A percentile compares a stretch with the other conserved stretches of the same genome.
Evolutionary conservation across 2,113 vertebrate genomes (phyloP).

Genomic region (Bubo bubo): DNA sequence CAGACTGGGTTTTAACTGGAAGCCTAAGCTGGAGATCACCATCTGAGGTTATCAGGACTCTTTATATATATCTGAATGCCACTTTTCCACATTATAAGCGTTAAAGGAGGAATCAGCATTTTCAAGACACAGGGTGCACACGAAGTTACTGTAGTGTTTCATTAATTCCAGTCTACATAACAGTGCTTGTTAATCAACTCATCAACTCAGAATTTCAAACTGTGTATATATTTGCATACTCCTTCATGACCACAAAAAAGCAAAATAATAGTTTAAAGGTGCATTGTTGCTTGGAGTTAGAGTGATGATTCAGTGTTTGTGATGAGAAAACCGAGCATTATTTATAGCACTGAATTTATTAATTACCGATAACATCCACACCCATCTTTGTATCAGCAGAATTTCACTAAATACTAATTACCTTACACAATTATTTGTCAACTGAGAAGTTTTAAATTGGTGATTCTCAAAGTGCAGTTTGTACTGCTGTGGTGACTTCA

Average conservation of each 20-base stretch:
- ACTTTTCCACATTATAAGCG: not conserved
- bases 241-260: not conserved
- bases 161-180: conserved; percentile 15
- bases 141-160: not conserved
- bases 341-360: not conserved
- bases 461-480: not conserved
- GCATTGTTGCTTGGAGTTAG: not conserved
- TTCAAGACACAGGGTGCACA: not conserved
- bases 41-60: not conserved
- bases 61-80: not conserved
- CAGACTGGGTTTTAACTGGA: not conserved
- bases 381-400: not conserved
- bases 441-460: not conserved
- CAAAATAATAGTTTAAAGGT: not conserved
- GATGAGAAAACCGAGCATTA: not conserved
- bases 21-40: not conserved
- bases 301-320: not conserved
- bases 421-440: not conserved
- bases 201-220: conserved; percentile 19
- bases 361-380: not conserved
- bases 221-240: not conserved
- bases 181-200: not conserved
- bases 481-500: not conserved
- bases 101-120: not conserved
- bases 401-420: not conserved